phyloP scores from a whole-genome alignment of 2,888 invertebrate genomes.

The Oligia strigilis region DNA sequence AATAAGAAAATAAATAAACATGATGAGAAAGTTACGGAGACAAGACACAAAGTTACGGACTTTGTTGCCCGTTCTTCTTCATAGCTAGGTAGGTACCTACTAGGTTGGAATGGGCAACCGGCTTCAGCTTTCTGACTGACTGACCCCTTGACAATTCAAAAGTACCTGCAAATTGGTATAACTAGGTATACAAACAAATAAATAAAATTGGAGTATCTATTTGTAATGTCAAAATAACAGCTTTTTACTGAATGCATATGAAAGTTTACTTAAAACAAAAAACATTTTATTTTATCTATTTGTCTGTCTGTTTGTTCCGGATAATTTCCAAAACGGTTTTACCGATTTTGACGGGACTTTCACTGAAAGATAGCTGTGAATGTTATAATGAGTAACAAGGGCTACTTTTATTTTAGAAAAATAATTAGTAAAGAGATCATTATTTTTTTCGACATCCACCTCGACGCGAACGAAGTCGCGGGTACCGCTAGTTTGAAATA shows the following conservation, averaged over 20 bases:
- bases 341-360: background rate
- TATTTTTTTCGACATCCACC: background rate
- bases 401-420: background rate
- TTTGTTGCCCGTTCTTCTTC: background rate
- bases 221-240: background rate
- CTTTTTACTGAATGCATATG: background rate
- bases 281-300: background rate
- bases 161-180: background rate
- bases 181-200: background rate
- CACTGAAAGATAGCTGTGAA: background rate
- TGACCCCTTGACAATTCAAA: background rate
- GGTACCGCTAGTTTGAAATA: background rate
- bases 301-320: background rate
- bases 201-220: background rate
- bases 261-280: background rate
- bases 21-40: conserved; percentile 27
- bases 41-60: background rate
- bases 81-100: background rate
- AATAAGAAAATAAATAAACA: conserved; percentile 23
- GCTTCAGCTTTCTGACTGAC: background rate
- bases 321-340: background rate
- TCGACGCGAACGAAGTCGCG: background rate
- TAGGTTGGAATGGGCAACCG: background rate
- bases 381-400: background rate
- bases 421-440: background rate